Conservation (phyloP, 2,113 vertebrate genomes). For the Oncorhynchus kisutch region DNA sequence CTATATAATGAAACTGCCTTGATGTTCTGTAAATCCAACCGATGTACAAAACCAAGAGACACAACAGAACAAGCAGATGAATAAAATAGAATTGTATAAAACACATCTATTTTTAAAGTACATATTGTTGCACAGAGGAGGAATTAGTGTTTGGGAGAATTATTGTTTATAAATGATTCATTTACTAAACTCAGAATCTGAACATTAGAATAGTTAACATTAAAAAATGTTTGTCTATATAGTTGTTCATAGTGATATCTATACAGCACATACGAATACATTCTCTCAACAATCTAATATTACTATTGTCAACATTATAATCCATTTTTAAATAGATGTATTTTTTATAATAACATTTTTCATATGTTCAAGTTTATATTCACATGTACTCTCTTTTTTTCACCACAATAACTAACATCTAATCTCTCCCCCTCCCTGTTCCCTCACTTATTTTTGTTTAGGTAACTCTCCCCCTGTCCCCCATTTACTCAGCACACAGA, state of each 20-base stretch:
- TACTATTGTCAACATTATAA: conserved; percentile 38
- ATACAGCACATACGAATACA: conserved; percentile 71
- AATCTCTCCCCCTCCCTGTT: conserved; percentile 2
- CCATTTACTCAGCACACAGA: conserved; percentile 30
- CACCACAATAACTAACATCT: conserved; percentile 38
- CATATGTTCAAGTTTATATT: conserved; percentile 48
- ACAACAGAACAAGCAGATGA: neutral
- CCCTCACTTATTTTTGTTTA: neutral
- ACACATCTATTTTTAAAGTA: too few species aligned
- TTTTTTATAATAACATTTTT: conserved; percentile 4
- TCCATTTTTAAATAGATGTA: conserved; percentile 22
- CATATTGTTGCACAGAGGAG: conserved; percentile 19
- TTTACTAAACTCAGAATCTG: conserved; percentile 4
- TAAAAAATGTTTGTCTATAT: conserved; percentile 46
- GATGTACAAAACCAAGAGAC: neutral
- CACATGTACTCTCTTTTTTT: conserved; percentile 42
- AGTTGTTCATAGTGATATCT: conserved; percentile 62
- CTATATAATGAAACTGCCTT: too few species aligned
- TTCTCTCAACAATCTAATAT: conserved; percentile 58
- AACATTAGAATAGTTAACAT: conserved; percentile 26
- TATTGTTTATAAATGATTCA: conserved; percentile 8
- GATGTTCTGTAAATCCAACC: too few species aligned
- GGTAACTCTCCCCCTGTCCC: neutral
- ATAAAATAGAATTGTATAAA: neutral
- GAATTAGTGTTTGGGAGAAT: conserved; percentile 35